Evolutionary conservation across 2,797 vertebrate species (phyloP), one percentile per base, ranked within the genome.

Genomic region (Tokudaia muenninki): DNA sequence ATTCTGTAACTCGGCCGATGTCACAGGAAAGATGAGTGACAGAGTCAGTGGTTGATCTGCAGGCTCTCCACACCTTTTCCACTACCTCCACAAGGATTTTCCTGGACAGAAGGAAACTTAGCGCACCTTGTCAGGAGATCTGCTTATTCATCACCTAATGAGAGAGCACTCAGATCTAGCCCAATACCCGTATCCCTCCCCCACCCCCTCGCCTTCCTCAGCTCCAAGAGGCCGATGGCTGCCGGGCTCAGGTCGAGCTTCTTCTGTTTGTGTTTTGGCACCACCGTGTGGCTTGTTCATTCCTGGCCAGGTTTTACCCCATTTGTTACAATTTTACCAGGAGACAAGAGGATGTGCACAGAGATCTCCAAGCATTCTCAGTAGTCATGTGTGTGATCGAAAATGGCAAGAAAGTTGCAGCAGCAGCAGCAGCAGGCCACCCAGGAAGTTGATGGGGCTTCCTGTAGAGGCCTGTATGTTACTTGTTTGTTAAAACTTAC

Each of bases 261-360:
- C 29, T 90, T 52, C 29, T 90, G 59, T 94, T 95, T 96, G 47
- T 80, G 91, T 91, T 97, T 91, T 59, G 96, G 97, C 82, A 59
- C 98, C 98, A 97, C 92, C 98, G 67, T 95, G 96, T 97, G 97
- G 97, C 31, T 75, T 3, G 34, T 88, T 91, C 24, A 34, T 52
- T 80, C 94, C 37, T 75, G 22, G 1, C n/a, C 22, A 44, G 41
- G n/a, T 37, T 87, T 87, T 9, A 50, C 0, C 47, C 37, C 8
- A 9, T 19, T 14, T 1, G 41, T 67, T 19, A 26, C 21, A 52
- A 12, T n/a, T 91, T 92, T 61, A 34, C 26, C 1, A 2, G 65
- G 31, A 92, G 72, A 61, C 10, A 57, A 57, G 41, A 50, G 0
- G 16, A 22, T 87, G 79, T 34, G 75, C 72, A 26, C 59, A 50